Evolutionary conservation across 2,888 invertebrate species (phyloP).

Genomic region (Thumatha senex): DNA sequence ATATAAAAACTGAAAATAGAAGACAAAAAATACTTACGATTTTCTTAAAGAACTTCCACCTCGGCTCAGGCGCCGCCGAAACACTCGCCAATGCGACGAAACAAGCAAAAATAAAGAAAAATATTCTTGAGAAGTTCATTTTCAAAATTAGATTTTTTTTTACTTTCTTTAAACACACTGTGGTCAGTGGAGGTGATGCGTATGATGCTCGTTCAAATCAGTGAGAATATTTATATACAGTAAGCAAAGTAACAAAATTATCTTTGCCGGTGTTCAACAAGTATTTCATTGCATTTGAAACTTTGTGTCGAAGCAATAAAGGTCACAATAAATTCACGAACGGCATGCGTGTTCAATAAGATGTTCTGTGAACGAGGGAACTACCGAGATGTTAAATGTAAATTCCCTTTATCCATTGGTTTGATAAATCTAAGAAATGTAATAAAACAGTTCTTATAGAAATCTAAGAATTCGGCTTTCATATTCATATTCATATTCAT

Average conservation of each 20-base stretch:
- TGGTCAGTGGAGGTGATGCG: not conserved
- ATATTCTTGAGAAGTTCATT: slow-evolving; percentile 45
- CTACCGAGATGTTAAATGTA: slow-evolving; percentile 16
- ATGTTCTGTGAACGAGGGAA: slow-evolving; percentile 9
- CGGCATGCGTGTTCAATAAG: slow-evolving; percentile 13
- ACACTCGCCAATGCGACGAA: slow-evolving; percentile 26
- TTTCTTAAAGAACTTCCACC: slow-evolving; percentile 51
- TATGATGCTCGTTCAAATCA: not conserved
- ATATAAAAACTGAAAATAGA: no score
- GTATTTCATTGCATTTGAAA: not conserved
- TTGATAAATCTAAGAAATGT: no score
- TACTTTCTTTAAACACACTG: not conserved
- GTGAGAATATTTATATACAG: slow-evolving; percentile 3
- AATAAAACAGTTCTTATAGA: no score
- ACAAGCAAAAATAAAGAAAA: slow-evolving; percentile 31
- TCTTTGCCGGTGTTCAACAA: not conserved
- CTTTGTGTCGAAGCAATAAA: not conserved
- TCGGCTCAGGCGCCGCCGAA: slow-evolving; percentile 42
- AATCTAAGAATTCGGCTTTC: no score
- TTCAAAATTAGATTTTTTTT: slow-evolving; percentile 7
- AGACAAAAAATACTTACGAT: slow-evolving; percentile 47
- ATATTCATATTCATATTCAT: no score
- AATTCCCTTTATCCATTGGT: slow-evolving; percentile 26
- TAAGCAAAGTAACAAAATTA: not conserved
- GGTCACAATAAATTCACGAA: not conserved